These are phyloP conservation scores for Nerophis ophidion DNA, from an alignment of 2,113 vertebrate genomes.

Conservation along the genomic window DNA sequence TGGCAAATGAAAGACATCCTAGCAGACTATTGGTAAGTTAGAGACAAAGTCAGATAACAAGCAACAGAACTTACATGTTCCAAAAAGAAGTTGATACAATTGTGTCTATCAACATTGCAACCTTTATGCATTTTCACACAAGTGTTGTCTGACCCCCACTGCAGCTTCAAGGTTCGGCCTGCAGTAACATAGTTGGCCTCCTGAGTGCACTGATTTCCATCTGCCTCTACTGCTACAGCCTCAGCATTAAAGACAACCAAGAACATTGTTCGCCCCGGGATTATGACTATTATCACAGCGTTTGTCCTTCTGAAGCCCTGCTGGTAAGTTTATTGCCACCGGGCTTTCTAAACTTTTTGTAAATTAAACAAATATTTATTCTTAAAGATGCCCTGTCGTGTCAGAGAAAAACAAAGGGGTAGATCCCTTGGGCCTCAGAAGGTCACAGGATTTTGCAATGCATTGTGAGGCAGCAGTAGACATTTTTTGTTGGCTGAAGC, in stretches of 20 bases:
- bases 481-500: too few species aligned
- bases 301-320: not conserved
- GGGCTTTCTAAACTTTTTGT: not conserved
- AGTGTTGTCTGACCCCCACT: not conserved
- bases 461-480: too few species aligned
- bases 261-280: accelerated
- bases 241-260: accelerated
- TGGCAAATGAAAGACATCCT: slow-evolving; percentile 59
- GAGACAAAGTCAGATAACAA: not conserved
- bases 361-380: not conserved
- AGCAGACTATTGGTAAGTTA: slow-evolving; percentile 51
- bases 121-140: not conserved
- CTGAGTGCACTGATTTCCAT: slow-evolving; percentile 54
- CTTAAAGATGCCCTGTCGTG: too few species aligned
- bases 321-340: slow-evolving; percentile 33
- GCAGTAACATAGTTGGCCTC: slow-evolving; percentile 49
- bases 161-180: slow-evolving; percentile 58
- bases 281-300: accelerated
- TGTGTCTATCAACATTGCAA: not conserved
- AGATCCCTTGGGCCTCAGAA: too few species aligned
- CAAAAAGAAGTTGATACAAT: not conserved
- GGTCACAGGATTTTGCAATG: too few species aligned
- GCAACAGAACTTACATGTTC: not conserved
- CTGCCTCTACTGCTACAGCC: slow-evolving; percentile 50
- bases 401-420: not conserved